phyloP scores from a whole-genome alignment of 1,140 invertebrate species.

The Potamilus streckersoni region DNA sequence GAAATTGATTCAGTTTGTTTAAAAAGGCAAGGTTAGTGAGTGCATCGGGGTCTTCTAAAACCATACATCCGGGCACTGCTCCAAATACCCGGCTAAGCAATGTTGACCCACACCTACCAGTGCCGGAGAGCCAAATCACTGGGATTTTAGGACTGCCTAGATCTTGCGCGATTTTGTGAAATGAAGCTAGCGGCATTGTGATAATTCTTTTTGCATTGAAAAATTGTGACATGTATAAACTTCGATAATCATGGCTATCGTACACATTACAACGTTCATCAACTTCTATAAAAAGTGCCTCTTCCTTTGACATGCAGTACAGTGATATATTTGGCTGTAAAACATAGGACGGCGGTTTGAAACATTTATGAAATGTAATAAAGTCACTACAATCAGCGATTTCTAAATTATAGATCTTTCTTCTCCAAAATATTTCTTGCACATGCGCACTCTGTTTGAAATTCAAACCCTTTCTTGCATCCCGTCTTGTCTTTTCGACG shows the following conservation, averaged over 20 bases:
- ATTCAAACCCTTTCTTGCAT: constrained; percentile 54
- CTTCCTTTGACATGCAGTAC: constrained; percentile 55
- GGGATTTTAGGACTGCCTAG: constrained; percentile 53
- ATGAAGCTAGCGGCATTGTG: constrained; percentile 57
- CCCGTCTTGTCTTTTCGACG: constrained; percentile 54
- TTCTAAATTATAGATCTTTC: constrained; percentile 48
- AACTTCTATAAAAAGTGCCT: constrained; percentile 58
- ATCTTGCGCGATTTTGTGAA: constrained; percentile 61
- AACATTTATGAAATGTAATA: constrained; percentile 58
- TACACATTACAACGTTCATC: constrained; percentile 22
- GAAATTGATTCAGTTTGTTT: constrained; percentile 39
- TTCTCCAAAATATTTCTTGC: constrained; percentile 56
- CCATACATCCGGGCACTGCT: constrained; percentile 49
- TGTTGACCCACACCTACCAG: constrained; percentile 56
- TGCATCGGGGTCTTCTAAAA: constrained; percentile 55
- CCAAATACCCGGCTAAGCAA: constrained; percentile 56
- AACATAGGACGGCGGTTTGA: constrained; percentile 58
- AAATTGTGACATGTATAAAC: constrained; percentile 51
- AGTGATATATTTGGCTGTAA: constrained; percentile 58
- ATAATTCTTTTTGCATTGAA: constrained; percentile 52
- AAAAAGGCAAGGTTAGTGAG: constrained; percentile 53
- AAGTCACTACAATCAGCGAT: constrained; percentile 58
- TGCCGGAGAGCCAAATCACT: constrained; percentile 56
- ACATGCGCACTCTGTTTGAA: constrained; percentile 62
- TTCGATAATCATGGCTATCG: constrained; percentile 16